These are phyloP conservation scores for Pseudoips prasinana DNA, from an alignment of 2,888 invertebrate species.

Conservation along the genomic window DNA sequence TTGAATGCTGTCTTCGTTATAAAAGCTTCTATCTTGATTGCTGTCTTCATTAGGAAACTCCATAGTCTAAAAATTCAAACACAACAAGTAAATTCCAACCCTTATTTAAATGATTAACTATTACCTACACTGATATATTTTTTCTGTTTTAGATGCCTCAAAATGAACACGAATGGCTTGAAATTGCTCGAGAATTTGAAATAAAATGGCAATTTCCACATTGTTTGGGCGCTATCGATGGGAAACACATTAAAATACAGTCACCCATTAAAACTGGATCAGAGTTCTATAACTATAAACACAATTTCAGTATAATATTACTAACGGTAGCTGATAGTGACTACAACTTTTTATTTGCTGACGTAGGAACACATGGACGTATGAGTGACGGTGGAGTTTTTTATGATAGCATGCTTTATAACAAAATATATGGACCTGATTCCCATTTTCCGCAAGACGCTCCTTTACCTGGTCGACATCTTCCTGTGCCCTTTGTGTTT, in stretches of 20 bases:
- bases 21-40: too few relatives aligned
- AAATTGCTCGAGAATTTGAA: conserved; percentile 16
- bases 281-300: conserved; percentile 32
- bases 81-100: too few relatives aligned
- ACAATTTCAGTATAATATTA: conserved; percentile 31
- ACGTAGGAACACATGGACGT: conserved; percentile 33
- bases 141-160: too few relatives aligned
- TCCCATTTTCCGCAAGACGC: conserved; percentile 14
- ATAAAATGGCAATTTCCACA: conserved; percentile 19
- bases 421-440: conserved; percentile 15
- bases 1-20: conserved; percentile 13
- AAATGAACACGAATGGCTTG: conserved; percentile 26
- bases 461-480: conserved; percentile 6
- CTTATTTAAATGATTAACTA: too few relatives aligned
- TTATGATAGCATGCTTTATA: conserved; percentile 13
- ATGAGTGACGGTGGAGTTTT: conserved; percentile 31
- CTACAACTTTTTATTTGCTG: conserved; percentile 32
- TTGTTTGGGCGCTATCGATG: conserved; percentile 13
- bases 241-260: conserved; percentile 24
- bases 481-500: conserved; percentile 16
- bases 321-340: conserved; percentile 34
- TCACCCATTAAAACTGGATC: conserved; percentile 31
- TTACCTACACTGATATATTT: too few relatives aligned
- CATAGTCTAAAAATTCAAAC: too few relatives aligned
- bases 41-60: too few relatives aligned